Conservation (phyloP, 2,888 invertebrate genomes). For the Gnatocerus cornutus region DNA sequence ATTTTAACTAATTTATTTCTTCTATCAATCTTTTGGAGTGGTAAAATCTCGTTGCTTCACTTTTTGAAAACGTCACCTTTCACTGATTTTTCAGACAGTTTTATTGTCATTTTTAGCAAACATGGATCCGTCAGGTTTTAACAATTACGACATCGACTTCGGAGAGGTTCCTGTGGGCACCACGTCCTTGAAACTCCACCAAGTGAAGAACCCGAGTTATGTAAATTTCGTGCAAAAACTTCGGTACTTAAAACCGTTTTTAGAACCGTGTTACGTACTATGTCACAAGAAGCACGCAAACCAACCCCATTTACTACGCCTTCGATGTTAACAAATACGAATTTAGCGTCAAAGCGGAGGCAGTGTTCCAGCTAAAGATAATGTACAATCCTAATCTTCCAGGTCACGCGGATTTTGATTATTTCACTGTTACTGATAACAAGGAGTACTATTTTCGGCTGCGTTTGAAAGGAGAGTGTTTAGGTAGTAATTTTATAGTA, state of each 20-base stretch:
- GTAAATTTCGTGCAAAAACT: conserved; percentile 1
- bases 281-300: conserved; percentile 20
- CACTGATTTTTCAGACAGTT: neutral
- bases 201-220: conserved; percentile 3
- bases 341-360: neutral
- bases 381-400: conserved; percentile 32
- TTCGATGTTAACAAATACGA: conserved; percentile 47
- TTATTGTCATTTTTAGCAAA: neutral
- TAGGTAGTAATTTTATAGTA: conserved; percentile 19
- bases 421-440: conserved; percentile 31
- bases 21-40: too few relatives aligned
- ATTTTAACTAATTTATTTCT: too few relatives aligned
- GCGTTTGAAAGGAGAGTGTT: conserved; percentile 27
- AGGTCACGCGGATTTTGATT: conserved; percentile 25
- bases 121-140: neutral
- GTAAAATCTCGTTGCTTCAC: too few relatives aligned
- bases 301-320: conserved; percentile 38
- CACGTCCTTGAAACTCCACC: conserved; percentile 1
- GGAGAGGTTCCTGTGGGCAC: conserved; percentile 34
- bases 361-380: conserved; percentile 23
- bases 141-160: conserved; percentile 24
- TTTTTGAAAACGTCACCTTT: too few relatives aligned
- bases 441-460: conserved; percentile 14
- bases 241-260: conserved; percentile 7
- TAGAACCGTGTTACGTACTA: conserved; percentile 22